Percentiles rank a stretch among this genome's conserved stretches.
Evolutionary conservation across 1,140 invertebrate genomes (phyloP).

Genomic region (Eriocheir sinensis): DNA sequence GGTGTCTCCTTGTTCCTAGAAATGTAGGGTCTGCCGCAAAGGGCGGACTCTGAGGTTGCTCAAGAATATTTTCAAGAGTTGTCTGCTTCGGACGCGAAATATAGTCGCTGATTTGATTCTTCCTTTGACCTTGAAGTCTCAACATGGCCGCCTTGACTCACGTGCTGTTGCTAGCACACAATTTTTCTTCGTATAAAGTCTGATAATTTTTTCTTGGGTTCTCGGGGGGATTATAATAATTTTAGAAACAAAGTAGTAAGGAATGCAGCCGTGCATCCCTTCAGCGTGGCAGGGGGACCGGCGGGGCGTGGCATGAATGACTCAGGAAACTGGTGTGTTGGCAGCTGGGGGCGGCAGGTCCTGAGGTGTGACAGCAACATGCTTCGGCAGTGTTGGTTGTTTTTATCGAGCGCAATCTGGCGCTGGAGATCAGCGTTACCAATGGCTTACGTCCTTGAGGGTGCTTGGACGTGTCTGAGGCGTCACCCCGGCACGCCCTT

Average conservation of each 20-base stretch:
- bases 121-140: slow-evolving; percentile 74
- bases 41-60: neutral
- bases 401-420: slow-evolving; percentile 70
- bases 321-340: slow-evolving; percentile 49
- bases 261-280: neutral
- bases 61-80: neutral
- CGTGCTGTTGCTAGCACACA: slow-evolving; percentile 56
- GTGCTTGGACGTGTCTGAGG: neutral
- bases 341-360: slow-evolving; percentile 54
- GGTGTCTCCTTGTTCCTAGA: neutral
- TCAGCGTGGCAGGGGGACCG: neutral
- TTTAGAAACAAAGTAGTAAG: slow-evolving; percentile 13
- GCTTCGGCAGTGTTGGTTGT: slow-evolving; percentile 68
- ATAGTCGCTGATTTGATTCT: slow-evolving; percentile 76
- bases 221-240: neutral
- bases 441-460: slow-evolving; percentile 18
- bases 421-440: slow-evolving; percentile 50
- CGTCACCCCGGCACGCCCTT: neutral
- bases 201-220: neutral
- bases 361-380: slow-evolving; percentile 72
- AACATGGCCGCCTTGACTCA: slow-evolving; percentile 64
- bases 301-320: slow-evolving; percentile 1
- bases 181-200: slow-evolving; percentile 7
- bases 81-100: slow-evolving; percentile 68
- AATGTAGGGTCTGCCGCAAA: neutral